Base-by-base conservation (phyloP, 2,888 invertebrate species). In the Eilema depressum region DNA sequence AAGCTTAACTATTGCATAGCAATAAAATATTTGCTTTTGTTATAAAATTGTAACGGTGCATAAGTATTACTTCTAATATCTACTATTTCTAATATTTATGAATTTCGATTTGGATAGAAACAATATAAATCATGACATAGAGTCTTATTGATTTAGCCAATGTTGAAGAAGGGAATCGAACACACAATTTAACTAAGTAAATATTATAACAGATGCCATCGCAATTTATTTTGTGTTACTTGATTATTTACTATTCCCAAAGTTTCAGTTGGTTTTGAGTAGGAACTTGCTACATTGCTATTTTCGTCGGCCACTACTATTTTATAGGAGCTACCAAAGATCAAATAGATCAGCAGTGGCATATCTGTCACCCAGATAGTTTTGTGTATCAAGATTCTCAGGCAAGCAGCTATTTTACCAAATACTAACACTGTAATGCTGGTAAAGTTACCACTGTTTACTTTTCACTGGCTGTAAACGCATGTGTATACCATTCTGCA, bases 1-100 rank as follows among this genome's bases (percentile, higher is more conserved):
- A 68, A 73, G 77, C 71, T 72, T 60, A 63, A 66, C 70, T n/a
- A 66, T 70, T 72, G 68, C 72, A 69, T 70, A 75, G 47, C 28
- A 70, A 68, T 66, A 69, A 62, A 71, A 64, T 60, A 37, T 66
- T 61, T 37, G 56, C 62, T 57, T 28, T 28, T 25, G 37, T 23
- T 28, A 53, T 10, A n/a, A 53, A 53, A 57, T 26, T 26, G 37
- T 66, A 70, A 57, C 70, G 53, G 65, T 65, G 33, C 2, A 33
- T 37, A 53, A n/a, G n/a, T n/a, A n/a, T n/a, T 53, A n/a, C 20
- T 10, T 53, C 10, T 47, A 5, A 5, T 20, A 20, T 53, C 10
- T 47, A 5, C 20, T 20, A 20, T 20, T 47, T 53, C n/a, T 53
- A 2, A 53, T 53, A n/a, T n/a, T n/a, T 53, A 53, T 8, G 7